phyloP scores from a whole-genome alignment of 2,888 invertebrate species.

The Eulithis prunata region DNA sequence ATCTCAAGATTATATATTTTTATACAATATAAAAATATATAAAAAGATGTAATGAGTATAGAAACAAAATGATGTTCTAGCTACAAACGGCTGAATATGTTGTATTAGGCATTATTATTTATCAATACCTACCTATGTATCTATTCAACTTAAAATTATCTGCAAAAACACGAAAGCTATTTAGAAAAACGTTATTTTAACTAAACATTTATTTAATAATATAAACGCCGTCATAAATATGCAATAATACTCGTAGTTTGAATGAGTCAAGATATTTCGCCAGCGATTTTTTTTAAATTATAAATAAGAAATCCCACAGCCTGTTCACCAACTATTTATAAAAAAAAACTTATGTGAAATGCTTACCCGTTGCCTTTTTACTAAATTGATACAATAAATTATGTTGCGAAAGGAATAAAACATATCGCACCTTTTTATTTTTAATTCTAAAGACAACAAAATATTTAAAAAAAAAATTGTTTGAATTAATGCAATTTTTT shows the following conservation, averaged over 20 bases:
- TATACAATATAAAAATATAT: slow-evolving; percentile 1
- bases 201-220: slow-evolving; percentile 9
- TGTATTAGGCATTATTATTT: slow-evolving; percentile 2
- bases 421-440: slow-evolving; percentile 27
- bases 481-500: too few relatives aligned
- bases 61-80: not conserved
- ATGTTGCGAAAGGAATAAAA: slow-evolving; percentile 24
- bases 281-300: slow-evolving; percentile 32
- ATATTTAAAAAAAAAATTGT: not conserved
- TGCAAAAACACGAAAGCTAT: slow-evolving; percentile 17
- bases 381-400: slow-evolving; percentile 30
- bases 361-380: slow-evolving; percentile 62
- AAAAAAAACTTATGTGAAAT: slow-evolving; percentile 53
- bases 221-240: slow-evolving; percentile 12
- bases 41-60: not conserved
- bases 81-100: not conserved
- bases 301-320: slow-evolving; percentile 50
- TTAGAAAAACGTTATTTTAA: slow-evolving; percentile 6
- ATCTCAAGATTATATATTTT: not conserved
- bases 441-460: slow-evolving; percentile 38
- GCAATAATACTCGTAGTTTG: slow-evolving; percentile 11
- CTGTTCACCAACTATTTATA: slow-evolving; percentile 45
- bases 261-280: slow-evolving; percentile 33
- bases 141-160: slow-evolving; percentile 10
- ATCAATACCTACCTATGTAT: not conserved